These are phyloP conservation scores for Lanius ludovicianus DNA, from an alignment of 2,113 vertebrate genomes.

Conservation along the genomic window DNA sequence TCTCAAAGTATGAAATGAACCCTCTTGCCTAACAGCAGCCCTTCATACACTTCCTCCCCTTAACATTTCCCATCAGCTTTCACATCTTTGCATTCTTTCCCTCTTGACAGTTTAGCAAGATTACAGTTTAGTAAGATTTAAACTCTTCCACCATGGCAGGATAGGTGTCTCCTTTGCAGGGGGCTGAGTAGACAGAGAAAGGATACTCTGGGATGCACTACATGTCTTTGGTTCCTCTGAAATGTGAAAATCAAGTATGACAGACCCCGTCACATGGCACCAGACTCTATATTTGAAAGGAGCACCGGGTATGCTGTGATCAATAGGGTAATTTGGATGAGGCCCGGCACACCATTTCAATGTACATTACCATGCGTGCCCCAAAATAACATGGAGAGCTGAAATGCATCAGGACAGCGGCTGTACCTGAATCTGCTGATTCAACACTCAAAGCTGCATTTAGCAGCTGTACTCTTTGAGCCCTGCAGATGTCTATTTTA, in stretches of 20 bases:
- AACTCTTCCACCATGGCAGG: background rate
- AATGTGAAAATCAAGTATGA: background rate
- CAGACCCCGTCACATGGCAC: background rate
- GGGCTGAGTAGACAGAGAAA: background rate
- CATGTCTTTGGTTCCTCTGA: background rate
- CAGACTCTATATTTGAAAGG: background rate
- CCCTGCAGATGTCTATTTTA: conserved; percentile 49
- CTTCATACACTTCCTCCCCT: background rate
- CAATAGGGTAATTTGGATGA: background rate
- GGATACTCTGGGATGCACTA: no score
- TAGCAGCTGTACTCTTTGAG: conserved; percentile 50
- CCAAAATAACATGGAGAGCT: background rate
- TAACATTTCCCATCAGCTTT: background rate
- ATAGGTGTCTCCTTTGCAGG: background rate
- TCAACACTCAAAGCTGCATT: conserved; percentile 48
- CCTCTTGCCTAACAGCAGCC: background rate
- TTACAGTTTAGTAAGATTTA: background rate
- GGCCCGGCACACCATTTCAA: accelerated
- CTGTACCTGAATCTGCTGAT: conserved; percentile 62
- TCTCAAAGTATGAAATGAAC: background rate
- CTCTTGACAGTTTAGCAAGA: background rate
- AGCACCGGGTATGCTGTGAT: background rate
- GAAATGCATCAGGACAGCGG: background rate
- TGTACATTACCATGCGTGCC: background rate
- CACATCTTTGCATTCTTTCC: background rate